Conservation (phyloP, 2,797 vertebrate genomes). For the Carduelis carduelis region DNA sequence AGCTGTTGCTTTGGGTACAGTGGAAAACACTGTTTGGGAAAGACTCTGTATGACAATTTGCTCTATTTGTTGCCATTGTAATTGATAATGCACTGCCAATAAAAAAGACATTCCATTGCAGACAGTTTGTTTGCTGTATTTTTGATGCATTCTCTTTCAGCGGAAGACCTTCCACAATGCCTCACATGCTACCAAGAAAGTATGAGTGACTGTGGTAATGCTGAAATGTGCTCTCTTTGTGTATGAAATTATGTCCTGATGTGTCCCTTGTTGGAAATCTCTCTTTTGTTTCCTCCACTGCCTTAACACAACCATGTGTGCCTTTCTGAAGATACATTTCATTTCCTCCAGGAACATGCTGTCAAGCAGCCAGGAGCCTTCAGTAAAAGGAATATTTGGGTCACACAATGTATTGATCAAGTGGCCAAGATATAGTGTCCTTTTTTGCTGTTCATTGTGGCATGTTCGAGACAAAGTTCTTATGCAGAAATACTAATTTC, state of each 20-base stretch:
- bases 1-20: slow-evolving; percentile 3
- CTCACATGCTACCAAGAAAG: background rate
- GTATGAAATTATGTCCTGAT: slow-evolving; percentile 3
- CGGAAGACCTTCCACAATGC: slow-evolving; percentile 20
- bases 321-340: slow-evolving; percentile 7
- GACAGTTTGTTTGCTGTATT: slow-evolving; percentile 77
- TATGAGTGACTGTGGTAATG: slow-evolving; percentile 21
- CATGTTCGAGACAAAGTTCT: background rate
- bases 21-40: slow-evolving; percentile 29
- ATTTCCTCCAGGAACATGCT: background rate
- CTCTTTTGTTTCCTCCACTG: background rate
- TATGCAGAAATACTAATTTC: background rate
- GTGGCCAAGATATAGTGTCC: background rate
- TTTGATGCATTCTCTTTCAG: slow-evolving; percentile 67
- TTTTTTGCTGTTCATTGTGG: background rate
- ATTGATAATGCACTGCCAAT: slow-evolving; percentile 66
- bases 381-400: background rate
- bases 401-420: background rate
- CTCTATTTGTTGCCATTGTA: slow-evolving; percentile 68
- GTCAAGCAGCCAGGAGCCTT: background rate
- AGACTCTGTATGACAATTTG: slow-evolving; percentile 55
- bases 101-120: slow-evolving; percentile 71
- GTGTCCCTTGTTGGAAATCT: slow-evolving; percentile 1
- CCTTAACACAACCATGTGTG: background rate
- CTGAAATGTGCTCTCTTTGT: slow-evolving; percentile 17